Conservation (phyloP, 2,113 vertebrate genomes). For the Astatoreochromis straeleni region DNA sequence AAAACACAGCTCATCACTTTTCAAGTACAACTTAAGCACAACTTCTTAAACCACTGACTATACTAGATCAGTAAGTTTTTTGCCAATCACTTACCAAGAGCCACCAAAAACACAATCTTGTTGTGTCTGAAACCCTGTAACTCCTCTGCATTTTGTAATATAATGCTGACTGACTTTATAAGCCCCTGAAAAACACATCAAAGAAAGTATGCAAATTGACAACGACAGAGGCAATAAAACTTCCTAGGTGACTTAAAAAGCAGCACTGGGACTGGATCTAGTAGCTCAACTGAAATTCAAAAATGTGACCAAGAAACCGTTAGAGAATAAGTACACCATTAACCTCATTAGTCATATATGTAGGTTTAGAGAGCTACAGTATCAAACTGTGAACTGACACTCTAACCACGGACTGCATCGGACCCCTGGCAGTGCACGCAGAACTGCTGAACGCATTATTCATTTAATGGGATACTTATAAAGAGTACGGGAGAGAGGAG, state of each 20-base stretch:
- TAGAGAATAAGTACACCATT: not conserved
- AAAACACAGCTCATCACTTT: not conserved
- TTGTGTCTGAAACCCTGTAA: not conserved
- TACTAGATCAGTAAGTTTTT: not conserved
- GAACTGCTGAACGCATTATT: constrained; percentile 51
- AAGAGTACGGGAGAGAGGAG: not conserved
- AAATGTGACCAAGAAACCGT: not conserved
- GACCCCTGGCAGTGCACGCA: constrained; percentile 20
- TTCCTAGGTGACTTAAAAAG: not conserved
- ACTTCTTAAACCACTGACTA: not conserved
- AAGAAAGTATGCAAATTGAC: constrained; percentile 1
- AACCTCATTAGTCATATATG: constrained; percentile 14
- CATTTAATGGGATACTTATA: constrained; percentile 28
- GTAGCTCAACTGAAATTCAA: not conserved
- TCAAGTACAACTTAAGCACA: not conserved
- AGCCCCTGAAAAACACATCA: constrained; percentile 9
- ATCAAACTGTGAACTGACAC: constrained; percentile 25
- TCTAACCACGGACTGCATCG: not conserved
- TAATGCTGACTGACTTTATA: not conserved
- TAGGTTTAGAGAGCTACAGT: not conserved
- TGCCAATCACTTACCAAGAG: not conserved
- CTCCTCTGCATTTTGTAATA: not conserved
- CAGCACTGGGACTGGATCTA: not conserved
- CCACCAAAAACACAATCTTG: not conserved
- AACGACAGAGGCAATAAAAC: not conserved